phyloP scores from a whole-genome alignment of 2,113 vertebrate genomes.

The Rhinolophus sinicus region DNA sequence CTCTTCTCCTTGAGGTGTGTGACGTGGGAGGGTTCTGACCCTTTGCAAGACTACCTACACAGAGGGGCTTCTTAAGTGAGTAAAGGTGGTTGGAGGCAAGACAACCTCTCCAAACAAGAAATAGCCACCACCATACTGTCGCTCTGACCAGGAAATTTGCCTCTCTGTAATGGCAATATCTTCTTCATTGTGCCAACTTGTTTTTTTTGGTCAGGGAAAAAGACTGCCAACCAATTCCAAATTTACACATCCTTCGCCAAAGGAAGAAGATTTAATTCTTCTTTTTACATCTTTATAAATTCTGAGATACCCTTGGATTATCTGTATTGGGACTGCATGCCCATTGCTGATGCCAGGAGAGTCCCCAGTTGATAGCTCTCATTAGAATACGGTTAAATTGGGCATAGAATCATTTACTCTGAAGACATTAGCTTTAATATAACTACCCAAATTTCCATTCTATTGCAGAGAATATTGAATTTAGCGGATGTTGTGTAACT shows the following conservation, averaged over 20 bases:
- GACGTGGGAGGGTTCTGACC: neutral
- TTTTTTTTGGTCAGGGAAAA: neutral
- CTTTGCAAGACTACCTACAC: neutral
- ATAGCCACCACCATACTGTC: fast-evolving
- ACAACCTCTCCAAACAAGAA: neutral
- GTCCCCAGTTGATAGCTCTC: neutral
- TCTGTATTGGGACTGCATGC: neutral
- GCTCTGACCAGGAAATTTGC: neutral
- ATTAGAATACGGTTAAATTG: neutral
- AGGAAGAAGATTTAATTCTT: neutral
- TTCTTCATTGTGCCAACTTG: neutral
- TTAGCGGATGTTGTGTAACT: neutral
- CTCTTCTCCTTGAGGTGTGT: neutral
- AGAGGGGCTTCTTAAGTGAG: neutral
- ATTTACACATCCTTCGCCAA: neutral
- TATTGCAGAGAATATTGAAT: neutral
- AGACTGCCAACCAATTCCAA: neutral
- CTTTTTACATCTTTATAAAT: neutral
- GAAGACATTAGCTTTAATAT: neutral
- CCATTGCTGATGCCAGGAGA: neutral
- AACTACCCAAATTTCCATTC: neutral
- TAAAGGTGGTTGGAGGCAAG: neutral
- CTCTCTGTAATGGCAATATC: neutral
- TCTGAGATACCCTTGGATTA: neutral
- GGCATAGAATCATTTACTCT: neutral